These are phyloP conservation scores for Elephas maximus DNA, from an alignment of 2,113 vertebrate genomes.

Conservation along the genomic window DNA sequence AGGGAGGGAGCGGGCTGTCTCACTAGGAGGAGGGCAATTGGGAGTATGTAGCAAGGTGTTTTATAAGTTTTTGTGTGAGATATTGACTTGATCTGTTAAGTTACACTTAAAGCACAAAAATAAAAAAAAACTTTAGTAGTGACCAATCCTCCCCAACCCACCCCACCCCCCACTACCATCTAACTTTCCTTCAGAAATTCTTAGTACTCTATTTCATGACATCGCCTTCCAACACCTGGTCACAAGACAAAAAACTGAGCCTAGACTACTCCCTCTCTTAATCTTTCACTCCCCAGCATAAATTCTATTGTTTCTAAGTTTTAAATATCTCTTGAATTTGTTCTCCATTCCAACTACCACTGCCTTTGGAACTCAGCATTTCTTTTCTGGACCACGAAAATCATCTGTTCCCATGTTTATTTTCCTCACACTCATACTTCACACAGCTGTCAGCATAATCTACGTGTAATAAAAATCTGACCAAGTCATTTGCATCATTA, in stretches of 20 bases:
- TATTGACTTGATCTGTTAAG: no score
- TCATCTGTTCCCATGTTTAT: neutral
- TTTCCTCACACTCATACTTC: neutral
- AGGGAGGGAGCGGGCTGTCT: no score
- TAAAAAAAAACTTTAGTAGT: neutral
- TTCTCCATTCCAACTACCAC: conserved; percentile 1
- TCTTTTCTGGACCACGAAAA: conserved; percentile 8
- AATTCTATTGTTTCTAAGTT: neutral
- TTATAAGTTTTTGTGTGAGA: no score
- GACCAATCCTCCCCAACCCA: neutral
- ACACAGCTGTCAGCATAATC: neutral
- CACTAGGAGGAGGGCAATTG: no score
- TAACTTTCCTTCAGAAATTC: conserved; percentile 46
- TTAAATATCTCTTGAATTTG: conserved; percentile 13
- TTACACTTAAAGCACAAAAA: no score
- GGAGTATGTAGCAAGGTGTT: no score
- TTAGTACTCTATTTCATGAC: neutral
- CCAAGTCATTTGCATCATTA: neutral
- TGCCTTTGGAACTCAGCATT: conserved; percentile 1
- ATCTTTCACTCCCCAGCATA: neutral
- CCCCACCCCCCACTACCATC: neutral
- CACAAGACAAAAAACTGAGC: neutral
- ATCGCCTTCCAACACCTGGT: neutral
- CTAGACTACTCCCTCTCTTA: neutral
- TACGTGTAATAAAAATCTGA: conserved; percentile 18